Evolutionary conservation across 2,888 invertebrate genomes (phyloP).

Genomic region (Brenthis hecate): DNA sequence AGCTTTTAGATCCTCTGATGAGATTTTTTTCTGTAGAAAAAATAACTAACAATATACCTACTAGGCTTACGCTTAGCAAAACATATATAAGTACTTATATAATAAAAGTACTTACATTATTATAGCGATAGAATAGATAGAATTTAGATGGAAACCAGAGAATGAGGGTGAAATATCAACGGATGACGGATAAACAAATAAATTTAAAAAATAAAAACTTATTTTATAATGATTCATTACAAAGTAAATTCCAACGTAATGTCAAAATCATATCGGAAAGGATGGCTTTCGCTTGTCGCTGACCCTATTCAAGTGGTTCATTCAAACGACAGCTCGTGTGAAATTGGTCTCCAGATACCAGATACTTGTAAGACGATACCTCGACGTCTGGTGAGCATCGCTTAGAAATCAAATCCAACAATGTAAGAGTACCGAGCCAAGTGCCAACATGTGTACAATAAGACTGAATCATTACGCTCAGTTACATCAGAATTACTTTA

Average conservation of each 20-base stretch:
- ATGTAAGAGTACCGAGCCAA: constrained; percentile 50
- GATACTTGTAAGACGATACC: constrained; percentile 70
- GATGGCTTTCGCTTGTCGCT: constrained; percentile 30
- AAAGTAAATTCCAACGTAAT: background rate
- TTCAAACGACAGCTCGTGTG: constrained; percentile 66
- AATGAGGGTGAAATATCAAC: no score
- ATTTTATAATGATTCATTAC: no score
- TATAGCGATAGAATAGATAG: no score
- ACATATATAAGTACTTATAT: no score
- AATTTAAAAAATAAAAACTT: no score
- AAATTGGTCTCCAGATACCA: constrained; percentile 54
- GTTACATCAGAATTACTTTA: constrained; percentile 42
- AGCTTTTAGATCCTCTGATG: no score
- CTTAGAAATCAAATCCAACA: constrained; percentile 63
- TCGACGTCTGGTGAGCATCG: constrained; percentile 73
- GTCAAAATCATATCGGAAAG: constrained; percentile 25
- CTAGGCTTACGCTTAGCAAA: no score
- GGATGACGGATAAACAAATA: no score
- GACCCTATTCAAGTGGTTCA: constrained; percentile 35
- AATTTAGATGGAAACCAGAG: no score
- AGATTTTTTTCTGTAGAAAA: no score
- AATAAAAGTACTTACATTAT: no score
- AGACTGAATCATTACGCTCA: constrained; percentile 50
- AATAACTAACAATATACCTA: no score
- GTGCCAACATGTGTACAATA: constrained; percentile 71